phyloP scores from a whole-genome alignment of 1,140 invertebrate genomes.

The Cyclargus thomasi region DNA sequence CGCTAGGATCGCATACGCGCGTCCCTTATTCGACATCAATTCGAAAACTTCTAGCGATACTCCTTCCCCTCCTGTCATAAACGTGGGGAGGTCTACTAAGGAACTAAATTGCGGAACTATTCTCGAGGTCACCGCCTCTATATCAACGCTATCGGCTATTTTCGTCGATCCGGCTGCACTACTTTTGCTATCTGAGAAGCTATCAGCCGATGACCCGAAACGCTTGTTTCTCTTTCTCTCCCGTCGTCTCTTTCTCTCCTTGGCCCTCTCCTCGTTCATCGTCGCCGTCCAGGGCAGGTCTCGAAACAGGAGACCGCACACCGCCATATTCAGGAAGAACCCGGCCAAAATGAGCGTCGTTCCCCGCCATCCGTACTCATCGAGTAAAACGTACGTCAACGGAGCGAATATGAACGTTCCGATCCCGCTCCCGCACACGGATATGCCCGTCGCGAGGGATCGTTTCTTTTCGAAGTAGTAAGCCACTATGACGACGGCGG shows the following conservation, averaged over 20 bases:
- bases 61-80: slow-evolving; percentile 84
- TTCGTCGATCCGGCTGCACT: slow-evolving; percentile 76
- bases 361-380: slow-evolving; percentile 90
- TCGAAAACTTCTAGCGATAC: slow-evolving; percentile 85
- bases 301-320: slow-evolving; percentile 90
- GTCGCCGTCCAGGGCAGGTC: slow-evolving; percentile 86
- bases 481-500: slow-evolving; percentile 94
- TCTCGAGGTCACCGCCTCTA: slow-evolving; percentile 50
- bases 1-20: slow-evolving; percentile 82
- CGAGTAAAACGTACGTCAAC: slow-evolving; percentile 84
- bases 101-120: slow-evolving; percentile 82
- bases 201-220: slow-evolving; percentile 79
- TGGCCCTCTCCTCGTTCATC: slow-evolving; percentile 78
- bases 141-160: slow-evolving; percentile 56
- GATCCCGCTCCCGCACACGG: slow-evolving; percentile 92
- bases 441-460: slow-evolving; percentile 94
- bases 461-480: slow-evolving; percentile 96
- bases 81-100: slow-evolving; percentile 88
- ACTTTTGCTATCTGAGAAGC: slow-evolving; percentile 81
- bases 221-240: slow-evolving; percentile 78
- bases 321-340: slow-evolving; percentile 89
- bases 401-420: slow-evolving; percentile 95
- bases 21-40: slow-evolving; percentile 80
- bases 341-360: slow-evolving; percentile 88
- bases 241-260: slow-evolving; percentile 77